These are phyloP conservation scores for Athripsodes cinereus DNA, from an alignment of 2,888 invertebrate genomes.

Conservation along the genomic window DNA sequence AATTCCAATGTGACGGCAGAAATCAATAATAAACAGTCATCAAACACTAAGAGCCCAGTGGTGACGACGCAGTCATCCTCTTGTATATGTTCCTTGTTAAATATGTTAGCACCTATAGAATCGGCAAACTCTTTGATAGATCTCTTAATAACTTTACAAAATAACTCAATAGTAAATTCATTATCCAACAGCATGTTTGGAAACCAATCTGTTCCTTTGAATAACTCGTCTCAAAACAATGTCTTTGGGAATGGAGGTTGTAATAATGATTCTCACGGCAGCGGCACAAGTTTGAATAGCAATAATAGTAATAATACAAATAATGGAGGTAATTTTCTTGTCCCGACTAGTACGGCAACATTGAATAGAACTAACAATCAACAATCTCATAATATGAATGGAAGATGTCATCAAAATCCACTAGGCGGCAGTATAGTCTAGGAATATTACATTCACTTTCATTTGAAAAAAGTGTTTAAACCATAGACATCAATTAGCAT, in stretches of 20 bases:
- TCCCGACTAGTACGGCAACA: constrained; percentile 33
- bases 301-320: constrained; percentile 11
- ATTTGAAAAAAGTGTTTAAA: too few species aligned
- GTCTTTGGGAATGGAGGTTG: constrained; percentile 7
- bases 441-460: too few species aligned
- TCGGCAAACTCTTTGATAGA: constrained; percentile 46
- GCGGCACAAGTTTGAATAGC: constrained; percentile 34
- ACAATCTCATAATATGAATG: constrained; percentile 29
- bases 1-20: constrained; percentile 34
- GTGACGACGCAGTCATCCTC: constrained; percentile 31
- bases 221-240: constrained; percentile 17
- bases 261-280: constrained; percentile 25
- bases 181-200: constrained; percentile 29
- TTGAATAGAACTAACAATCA: constrained; percentile 33
- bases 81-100: constrained; percentile 47
- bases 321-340: constrained; percentile 27
- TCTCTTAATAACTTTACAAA: constrained; percentile 43
- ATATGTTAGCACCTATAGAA: constrained; percentile 43
- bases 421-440: constrained; percentile 24
- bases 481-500: too few species aligned
- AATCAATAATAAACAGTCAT: constrained; percentile 32
- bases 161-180: constrained; percentile 43
- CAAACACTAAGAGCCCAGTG: constrained; percentile 29
- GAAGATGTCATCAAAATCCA: constrained; percentile 22
- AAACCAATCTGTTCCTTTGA: constrained; percentile 15